Conservation (phyloP, 2,888 invertebrate genomes). For the Amiota minor region DNA sequence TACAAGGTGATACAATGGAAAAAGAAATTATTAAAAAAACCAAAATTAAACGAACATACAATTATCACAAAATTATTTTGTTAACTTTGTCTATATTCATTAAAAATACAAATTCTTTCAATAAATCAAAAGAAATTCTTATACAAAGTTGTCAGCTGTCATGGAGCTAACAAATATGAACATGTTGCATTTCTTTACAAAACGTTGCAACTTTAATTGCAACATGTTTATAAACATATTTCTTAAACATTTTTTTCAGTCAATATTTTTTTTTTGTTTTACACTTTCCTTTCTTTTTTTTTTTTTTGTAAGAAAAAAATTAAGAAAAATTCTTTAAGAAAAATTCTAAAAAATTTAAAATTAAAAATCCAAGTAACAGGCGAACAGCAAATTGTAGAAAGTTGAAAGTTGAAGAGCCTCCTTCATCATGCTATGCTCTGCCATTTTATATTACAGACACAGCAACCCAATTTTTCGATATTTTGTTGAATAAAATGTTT, state of each 20-base stretch:
- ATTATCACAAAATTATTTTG: no score
- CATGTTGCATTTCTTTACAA: not conserved
- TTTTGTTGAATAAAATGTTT: conserved; percentile 6
- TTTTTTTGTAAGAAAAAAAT: not conserved
- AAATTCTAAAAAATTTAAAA: conserved; percentile 38
- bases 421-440: no score
- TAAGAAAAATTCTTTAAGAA: conserved; percentile 22
- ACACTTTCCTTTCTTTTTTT: not conserved
- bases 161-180: not conserved
- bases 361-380: conserved; percentile 54
- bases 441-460: not conserved
- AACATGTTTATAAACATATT: conserved; percentile 3
- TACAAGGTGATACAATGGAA: no score
- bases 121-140: not conserved
- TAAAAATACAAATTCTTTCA: not conserved
- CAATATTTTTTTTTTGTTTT: not conserved
- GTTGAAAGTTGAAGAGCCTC: not conserved
- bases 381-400: conserved; percentile 43
- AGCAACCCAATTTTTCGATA: not conserved
- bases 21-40: no score
- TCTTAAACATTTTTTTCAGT: not conserved
- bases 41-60: no score
- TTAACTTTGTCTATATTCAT: no score
- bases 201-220: not conserved
- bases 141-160: no score